Evolutionary conservation across 2,113 vertebrate species (phyloP).

Genomic region (Trematomus loennbergii): DNA sequence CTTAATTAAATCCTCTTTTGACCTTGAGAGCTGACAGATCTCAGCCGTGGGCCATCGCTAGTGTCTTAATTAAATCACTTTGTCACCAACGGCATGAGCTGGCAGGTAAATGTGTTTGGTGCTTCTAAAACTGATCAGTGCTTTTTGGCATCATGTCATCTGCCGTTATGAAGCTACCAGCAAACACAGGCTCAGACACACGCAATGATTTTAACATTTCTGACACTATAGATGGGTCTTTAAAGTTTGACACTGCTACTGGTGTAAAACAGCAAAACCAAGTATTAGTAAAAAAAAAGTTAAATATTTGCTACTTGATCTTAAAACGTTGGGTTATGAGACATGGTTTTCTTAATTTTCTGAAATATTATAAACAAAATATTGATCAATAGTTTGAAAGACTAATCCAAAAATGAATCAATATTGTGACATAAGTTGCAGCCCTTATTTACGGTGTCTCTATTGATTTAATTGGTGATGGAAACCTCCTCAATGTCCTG

Average conservation of each 20-base stretch:
- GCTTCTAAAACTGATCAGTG: background rate
- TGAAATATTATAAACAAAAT: background rate
- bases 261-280: background rate
- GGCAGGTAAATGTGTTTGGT: too few relatives aligned
- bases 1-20: too few relatives aligned
- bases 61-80: background rate
- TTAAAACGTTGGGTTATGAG: background rate
- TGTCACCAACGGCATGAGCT: background rate
- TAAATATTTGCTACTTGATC: background rate
- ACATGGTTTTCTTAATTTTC: background rate
- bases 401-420: background rate
- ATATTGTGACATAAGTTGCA: too few relatives aligned
- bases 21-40: background rate
- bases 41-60: background rate
- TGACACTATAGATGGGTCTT: background rate
- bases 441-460: background rate
- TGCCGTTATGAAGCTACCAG: background rate
- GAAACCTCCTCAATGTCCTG: background rate
- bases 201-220: background rate
- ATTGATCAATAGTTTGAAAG: background rate
- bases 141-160: background rate
- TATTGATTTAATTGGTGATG: background rate
- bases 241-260: background rate
- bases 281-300: background rate
- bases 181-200: background rate